Base-by-base conservation (phyloP, 2,797 vertebrate species). In the Artibeus lituratus region DNA sequence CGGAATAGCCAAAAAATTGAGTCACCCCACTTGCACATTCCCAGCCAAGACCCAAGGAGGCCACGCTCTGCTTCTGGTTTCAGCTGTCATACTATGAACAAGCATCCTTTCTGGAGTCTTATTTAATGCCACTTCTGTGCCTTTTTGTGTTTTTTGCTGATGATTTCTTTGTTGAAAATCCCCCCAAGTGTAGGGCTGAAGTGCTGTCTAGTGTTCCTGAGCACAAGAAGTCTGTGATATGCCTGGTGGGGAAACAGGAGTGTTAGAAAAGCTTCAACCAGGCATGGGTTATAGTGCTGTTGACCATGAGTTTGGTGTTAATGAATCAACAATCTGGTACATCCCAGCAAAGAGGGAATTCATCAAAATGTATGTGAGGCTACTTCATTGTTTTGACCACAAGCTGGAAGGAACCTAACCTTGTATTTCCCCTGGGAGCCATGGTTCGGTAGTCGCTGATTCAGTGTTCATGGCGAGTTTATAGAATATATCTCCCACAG, bases 1-100 rank as follows among this genome's bases (percentile, higher is more conserved):
- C n/a, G 35, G 62, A 57, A 59, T 1, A 35, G 57, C 44, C 49
- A 53, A 51, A 51, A 10, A 5, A 5, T 11, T 11, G 5, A 32
- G 10, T 65, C 0, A 0, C 42, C 55, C 16, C 2, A 35, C 5
- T 10, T 0, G 19, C 8, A 0, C 1, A 0, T 57, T 26, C 67
- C n/a, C 67, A 10, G 7, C 37, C 7, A 70, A 93, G 85, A 47
- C 18, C 47, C 72, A 44, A 5, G 32, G 44, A 42, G 69, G 14
- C 39, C 5, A 14, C 14, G 0, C 39, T 29, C 39, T 65, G 67
- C 51, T 47, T 22, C 73, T 74, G 19, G 1, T 69, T 65, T 65
- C 53, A 42, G 51, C 35, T 85, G 47, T 72, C 69, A 2, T 49
- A 1, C 10, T 44, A 0, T 78, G 42, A 73, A 55, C 26, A 55